These are phyloP conservation scores for Acrobasis consociella DNA, from an alignment of 2,888 invertebrate genomes.

Conservation along the genomic window DNA sequence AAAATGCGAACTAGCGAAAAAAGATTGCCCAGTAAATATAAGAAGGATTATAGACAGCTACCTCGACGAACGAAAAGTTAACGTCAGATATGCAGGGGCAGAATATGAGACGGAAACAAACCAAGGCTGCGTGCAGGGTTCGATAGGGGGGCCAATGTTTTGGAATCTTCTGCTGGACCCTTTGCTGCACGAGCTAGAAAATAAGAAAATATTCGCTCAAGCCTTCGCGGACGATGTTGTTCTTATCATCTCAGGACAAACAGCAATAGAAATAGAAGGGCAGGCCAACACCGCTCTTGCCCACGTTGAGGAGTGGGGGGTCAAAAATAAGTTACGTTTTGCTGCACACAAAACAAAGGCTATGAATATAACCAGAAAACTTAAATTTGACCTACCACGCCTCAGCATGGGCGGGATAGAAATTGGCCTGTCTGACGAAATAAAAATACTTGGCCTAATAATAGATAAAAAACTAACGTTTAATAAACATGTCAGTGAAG, in stretches of 20 bases:
- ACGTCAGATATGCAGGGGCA: conserved; percentile 17
- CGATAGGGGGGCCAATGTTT: neutral
- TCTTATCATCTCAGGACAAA: neutral
- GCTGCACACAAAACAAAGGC: neutral
- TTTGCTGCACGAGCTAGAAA: no score
- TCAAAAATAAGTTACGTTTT: neutral
- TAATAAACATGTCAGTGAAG: no score
- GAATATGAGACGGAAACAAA: neutral
- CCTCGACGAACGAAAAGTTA: neutral
- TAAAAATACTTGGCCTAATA: no score
- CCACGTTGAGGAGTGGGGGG: neutral
- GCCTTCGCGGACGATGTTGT: neutral
- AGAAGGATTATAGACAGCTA: neutral
- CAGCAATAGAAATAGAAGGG: conserved; percentile 12
- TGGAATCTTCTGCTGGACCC: neutral
- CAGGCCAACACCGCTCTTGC: conserved; percentile 33
- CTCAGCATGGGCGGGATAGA: no score
- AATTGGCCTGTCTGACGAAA: no score
- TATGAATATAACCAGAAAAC: neutral
- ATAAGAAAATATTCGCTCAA: no score
- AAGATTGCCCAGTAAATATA: neutral
- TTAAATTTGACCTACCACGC: neutral
- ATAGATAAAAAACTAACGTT: no score
- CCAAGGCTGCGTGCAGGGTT: conserved; percentile 1
- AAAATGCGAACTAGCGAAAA: neutral